Evolutionary conservation across 1,140 invertebrate genomes (phyloP).

Genomic region (Gerris buenoi): DNA sequence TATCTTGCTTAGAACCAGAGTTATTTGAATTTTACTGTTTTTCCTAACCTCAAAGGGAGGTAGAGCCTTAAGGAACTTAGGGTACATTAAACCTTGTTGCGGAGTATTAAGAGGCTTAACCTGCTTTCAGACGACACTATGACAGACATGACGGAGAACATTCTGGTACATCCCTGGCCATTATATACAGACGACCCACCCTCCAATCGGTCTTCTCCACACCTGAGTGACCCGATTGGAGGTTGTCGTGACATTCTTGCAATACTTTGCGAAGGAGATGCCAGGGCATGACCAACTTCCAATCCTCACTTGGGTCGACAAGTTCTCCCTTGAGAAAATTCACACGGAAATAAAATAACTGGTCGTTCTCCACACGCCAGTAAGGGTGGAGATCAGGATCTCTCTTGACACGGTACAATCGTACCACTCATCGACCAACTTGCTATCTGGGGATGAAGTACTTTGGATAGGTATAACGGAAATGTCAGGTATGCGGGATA

Average conservation of each 20-base stretch:
- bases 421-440: neutral
- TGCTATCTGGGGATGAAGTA: no score
- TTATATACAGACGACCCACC: neutral
- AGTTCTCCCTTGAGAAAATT: no score
- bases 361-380: neutral
- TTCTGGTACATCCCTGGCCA: neutral
- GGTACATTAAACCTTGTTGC: neutral
- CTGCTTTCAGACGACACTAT: neutral
- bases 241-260: neutral
- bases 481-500: slow-evolving; percentile 14
- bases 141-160: neutral
- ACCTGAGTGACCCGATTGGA: neutral
- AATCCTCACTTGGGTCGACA: no score
- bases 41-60: no score
- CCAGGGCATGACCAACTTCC: neutral
- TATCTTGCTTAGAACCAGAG: no score
- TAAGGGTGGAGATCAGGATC: neutral
- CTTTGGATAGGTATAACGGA: neutral
- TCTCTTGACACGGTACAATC: neutral
- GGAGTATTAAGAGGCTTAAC: neutral
- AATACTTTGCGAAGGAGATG: neutral
- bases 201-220: neutral
- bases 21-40: no score
- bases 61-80: neutral
- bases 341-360: neutral